Conservation (phyloP, 2,888 invertebrate genomes). For the Tachina fera region DNA sequence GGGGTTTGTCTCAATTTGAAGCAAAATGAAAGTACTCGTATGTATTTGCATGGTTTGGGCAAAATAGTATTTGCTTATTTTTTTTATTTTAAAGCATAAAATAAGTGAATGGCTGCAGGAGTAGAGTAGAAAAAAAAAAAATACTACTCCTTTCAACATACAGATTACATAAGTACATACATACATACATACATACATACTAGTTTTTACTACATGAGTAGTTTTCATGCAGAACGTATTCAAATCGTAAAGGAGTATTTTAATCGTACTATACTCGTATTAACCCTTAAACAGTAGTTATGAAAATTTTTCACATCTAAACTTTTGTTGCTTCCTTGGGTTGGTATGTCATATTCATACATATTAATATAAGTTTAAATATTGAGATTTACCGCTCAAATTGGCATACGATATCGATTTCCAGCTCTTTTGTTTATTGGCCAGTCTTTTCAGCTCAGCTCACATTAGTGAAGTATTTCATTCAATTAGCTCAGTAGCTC, state of each 20-base stretch:
- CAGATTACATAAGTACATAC: not conserved
- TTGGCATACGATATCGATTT: too few relatives aligned
- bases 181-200: not conserved
- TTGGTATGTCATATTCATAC: too few relatives aligned
- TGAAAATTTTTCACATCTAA: not conserved
- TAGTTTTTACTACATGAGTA: conserved; percentile 45
- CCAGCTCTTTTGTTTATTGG: too few relatives aligned
- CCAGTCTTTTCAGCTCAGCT: too few relatives aligned
- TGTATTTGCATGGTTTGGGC: conserved; percentile 30
- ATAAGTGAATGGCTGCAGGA: conserved; percentile 43
- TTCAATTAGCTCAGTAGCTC: too few relatives aligned
- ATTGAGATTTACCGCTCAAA: too few relatives aligned
- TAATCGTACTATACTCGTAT: not conserved
- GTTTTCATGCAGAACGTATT: not conserved
- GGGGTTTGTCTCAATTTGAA: conserved; percentile 27
- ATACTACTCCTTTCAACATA: conserved; percentile 37
- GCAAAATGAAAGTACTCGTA: not conserved
- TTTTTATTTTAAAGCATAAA: conserved; percentile 8
- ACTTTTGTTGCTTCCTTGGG: too few relatives aligned
- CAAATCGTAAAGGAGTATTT: not conserved
- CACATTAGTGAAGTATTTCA: too few relatives aligned
- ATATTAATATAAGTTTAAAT: too few relatives aligned
- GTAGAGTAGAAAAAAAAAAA: conserved; percentile 10
- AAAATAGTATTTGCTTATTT: conserved; percentile 7
- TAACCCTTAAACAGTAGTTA: conserved; percentile 15